A percentile compares a stretch with the other conserved stretches of the same genome.
These are phyloP conservation scores for Fistularia tabacaria DNA, from an alignment of 2,797 vertebrate species.

Conservation along the genomic window DNA sequence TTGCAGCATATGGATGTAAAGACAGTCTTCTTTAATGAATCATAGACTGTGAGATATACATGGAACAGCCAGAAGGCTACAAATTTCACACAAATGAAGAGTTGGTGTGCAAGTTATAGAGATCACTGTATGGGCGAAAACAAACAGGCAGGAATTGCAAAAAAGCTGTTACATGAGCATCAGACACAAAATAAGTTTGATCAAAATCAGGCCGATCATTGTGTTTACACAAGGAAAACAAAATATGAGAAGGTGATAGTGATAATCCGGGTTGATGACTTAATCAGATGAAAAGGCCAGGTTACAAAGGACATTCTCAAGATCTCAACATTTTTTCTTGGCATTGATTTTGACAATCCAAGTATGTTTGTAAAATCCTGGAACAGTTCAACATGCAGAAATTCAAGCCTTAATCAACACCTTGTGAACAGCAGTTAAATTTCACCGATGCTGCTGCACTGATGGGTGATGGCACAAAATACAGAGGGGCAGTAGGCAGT, in stretches of 20 bases:
- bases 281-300: background rate
- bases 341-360: too few species aligned
- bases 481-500: conserved; percentile 32
- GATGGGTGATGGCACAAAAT: conserved; percentile 6
- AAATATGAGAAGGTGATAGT: background rate
- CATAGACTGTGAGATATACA: too few species aligned
- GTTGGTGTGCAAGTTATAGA: too few species aligned
- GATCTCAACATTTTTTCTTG: background rate
- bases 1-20: too few species aligned
- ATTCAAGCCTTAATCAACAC: conserved; percentile 1
- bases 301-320: background rate
- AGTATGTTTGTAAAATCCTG: too few species aligned
- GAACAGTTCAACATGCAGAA: conserved; percentile 3
- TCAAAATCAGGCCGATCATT: background rate
- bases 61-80: too few species aligned
- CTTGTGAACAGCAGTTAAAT: conserved; percentile 10
- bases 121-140: conserved; percentile 21
- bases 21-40: too few species aligned
- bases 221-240: background rate
- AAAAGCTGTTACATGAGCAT: background rate
- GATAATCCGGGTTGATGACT: background rate
- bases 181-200: background rate
- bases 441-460: conserved; percentile 9
- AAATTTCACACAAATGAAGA: too few species aligned
- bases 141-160: conserved; percentile 22